Evolutionary conservation across 2,888 invertebrate genomes (phyloP).

Genomic region (Campaea margaritaria): DNA sequence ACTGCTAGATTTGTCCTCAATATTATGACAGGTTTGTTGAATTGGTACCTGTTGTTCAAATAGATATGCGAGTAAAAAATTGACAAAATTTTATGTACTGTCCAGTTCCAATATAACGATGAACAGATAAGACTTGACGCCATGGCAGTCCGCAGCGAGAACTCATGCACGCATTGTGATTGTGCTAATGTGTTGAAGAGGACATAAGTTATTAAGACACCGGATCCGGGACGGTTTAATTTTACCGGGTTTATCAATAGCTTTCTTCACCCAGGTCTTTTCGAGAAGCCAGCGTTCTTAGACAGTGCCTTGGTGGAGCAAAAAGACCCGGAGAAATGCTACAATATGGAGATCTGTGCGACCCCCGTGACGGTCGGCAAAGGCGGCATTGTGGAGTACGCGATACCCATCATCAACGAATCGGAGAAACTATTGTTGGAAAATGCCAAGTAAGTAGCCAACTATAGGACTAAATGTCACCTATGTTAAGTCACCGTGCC

Average conservation of each 20-base stretch:
- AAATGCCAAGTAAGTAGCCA: constrained; percentile 60
- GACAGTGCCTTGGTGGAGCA: constrained; percentile 78
- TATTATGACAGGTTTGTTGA: constrained; percentile 67
- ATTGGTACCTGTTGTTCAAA: no score
- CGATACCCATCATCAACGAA: constrained; percentile 63
- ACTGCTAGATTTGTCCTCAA: constrained; percentile 71
- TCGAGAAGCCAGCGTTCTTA: constrained; percentile 62
- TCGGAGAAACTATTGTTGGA: constrained; percentile 60
- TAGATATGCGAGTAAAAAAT: no score
- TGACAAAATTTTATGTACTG: no score
- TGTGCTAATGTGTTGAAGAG: no score
- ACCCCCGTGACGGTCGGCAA: constrained; percentile 68
- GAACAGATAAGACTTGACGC: no score
- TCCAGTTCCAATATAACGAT: no score
- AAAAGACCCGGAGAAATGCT: constrained; percentile 61
- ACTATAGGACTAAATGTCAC: no score
- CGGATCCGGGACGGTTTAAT: no score
- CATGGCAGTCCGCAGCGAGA: no score
- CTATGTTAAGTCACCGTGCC: no score
- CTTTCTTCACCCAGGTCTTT: constrained; percentile 58
- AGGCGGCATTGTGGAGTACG: constrained; percentile 64
- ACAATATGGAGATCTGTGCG: constrained; percentile 66
- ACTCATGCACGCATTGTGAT: no score
- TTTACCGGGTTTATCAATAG: not conserved
- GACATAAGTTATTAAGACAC: not conserved